phyloP scores from a whole-genome alignment of 2,888 invertebrate species.

The Dolichomitus sp. region DNA sequence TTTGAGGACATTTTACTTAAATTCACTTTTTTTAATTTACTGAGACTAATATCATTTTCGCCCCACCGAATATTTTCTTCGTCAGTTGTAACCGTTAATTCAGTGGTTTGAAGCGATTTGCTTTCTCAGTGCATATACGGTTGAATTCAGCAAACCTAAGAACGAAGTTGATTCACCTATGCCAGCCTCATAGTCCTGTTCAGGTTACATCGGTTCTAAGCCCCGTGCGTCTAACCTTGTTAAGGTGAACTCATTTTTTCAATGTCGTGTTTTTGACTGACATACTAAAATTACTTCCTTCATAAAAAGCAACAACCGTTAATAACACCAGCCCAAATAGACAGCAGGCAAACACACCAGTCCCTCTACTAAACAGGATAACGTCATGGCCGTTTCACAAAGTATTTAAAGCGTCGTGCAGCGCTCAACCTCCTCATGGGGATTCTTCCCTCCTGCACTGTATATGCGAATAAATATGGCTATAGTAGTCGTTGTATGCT shows the following conservation, averaged over 20 bases:
- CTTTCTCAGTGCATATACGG: no score
- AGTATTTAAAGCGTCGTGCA: neutral
- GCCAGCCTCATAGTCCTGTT: no score
- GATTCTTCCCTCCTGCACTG: neutral
- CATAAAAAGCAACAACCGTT: neutral
- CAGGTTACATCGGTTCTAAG: no score
- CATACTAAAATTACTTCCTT: neutral
- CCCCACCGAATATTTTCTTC: neutral
- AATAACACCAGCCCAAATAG: neutral
- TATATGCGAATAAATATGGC: constrained; percentile 5
- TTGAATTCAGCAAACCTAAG: no score
- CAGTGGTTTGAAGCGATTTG: neutral
- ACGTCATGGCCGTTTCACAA: constrained; percentile 4
- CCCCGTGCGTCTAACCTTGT: neutral
- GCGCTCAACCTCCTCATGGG: neutral
- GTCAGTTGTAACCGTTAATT: neutral
- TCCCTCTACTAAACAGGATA: neutral
- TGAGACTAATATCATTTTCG: no score
- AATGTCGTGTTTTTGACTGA: neutral
- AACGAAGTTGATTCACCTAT: no score
- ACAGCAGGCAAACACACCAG: neutral
- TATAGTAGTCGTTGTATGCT: constrained; percentile 4
- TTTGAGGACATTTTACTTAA: no score
- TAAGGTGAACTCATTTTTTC: neutral
- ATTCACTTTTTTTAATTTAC: no score